Evolutionary conservation across 2,113 vertebrate genomes (phyloP).

Genomic region (Apeltes quadracus): DNA sequence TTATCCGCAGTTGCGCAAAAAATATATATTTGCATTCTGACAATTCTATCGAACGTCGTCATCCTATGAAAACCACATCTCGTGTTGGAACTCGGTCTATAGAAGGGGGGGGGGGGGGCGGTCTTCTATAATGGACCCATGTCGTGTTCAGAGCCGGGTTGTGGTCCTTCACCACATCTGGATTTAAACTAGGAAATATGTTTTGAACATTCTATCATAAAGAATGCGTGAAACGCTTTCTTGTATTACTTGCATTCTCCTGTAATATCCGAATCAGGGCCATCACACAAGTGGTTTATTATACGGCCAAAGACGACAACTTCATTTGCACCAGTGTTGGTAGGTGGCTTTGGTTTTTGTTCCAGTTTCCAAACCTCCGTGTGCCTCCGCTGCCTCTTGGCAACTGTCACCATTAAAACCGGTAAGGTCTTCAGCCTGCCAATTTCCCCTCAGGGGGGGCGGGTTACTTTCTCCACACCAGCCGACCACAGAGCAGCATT

Average conservation of each 20-base stretch:
- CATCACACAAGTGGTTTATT: too few species aligned
- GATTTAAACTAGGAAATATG: not conserved
- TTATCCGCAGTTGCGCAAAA: conserved; percentile 49
- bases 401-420: conserved; percentile 45
- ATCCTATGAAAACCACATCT: conserved; percentile 20
- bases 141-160: not conserved
- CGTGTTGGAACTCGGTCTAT: conserved; percentile 28
- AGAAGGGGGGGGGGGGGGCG: too few species aligned
- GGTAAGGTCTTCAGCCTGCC: conserved; percentile 41
- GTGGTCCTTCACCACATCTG: not conserved
- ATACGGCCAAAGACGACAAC: too few species aligned
- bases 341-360: too few species aligned
- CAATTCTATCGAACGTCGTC: conserved; percentile 26
- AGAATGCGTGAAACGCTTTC: not conserved
- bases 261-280: too few species aligned
- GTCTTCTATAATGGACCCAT: too few species aligned
- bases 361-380: conserved; percentile 13
- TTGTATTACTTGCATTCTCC: not conserved
- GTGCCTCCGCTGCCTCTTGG: conserved; percentile 23
- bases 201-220: not conserved
- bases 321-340: too few species aligned
- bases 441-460: conserved; percentile 41
- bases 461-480: conserved; percentile 59
- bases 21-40: conserved; percentile 51
- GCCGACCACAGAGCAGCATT: conserved; percentile 30